Evolutionary conservation across 2,113 vertebrate genomes (phyloP), one percentile per base, ranked within the genome.

Genomic region (Dasyurus viverrinus): DNA sequence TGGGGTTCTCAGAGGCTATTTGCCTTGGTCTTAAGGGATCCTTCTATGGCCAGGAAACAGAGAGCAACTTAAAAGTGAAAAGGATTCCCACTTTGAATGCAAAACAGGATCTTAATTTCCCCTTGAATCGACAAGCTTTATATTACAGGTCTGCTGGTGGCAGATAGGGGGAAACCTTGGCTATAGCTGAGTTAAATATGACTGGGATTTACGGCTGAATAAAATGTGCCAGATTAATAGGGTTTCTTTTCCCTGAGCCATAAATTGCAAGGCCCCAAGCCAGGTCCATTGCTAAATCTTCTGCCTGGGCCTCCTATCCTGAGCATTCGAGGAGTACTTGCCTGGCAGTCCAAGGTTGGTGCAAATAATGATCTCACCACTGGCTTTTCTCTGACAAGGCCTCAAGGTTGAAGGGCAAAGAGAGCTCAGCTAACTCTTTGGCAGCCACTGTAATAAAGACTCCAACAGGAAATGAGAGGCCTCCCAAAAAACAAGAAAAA

Each of bases 181-280:
- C 95, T 89, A 93, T 25, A 42, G 91, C 94, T 95, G 96, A 98
- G 94, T 98, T 98, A 97, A 98, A 98, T 97, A 97, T 93, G 89
- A 90, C 92, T 0, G 7, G 91, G 90, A 98, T 98, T 98, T 98
- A 97, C 57, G 97, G 96, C 93, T 57, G 93, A 96, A 96, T 97
- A 97, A 98, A 98, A 97, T 89, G 57, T 96, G 91, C 92, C 92
- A 96, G 95, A 97, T 97, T 95, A 97, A 97, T 97, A 97, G 91
- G 92, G 92, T 95, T 98, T 96, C 97, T 96, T 97, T 97, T 94
- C 93, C 96, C 93, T 90, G 84, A 95, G 90, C 92, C 47, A 8
- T 97, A 96, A 97, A 97, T 98, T 93, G 93, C 96, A 96, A 97
- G 90, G 94, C 53, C 89, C 96, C 50, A 91, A 95, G 93, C 91